These are phyloP conservation scores for Medauroidea extradentata DNA, from an alignment of 1,140 invertebrate species.

Conservation along the genomic window DNA sequence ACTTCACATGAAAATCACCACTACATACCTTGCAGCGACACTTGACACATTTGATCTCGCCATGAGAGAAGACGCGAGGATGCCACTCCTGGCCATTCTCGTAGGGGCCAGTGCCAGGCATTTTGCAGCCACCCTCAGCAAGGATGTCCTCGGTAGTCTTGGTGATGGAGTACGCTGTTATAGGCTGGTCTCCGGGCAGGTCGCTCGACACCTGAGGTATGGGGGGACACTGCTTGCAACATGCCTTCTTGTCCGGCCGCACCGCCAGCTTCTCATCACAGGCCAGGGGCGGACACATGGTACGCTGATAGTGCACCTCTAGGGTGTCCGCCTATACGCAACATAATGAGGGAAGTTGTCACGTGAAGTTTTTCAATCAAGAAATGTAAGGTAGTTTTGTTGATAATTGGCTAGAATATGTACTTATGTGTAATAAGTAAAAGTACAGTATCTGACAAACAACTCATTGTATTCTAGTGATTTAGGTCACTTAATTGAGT, in stretches of 20 bases:
- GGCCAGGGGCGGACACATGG: constrained; percentile 64
- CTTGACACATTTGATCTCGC: constrained; percentile 79
- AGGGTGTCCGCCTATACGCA: constrained; percentile 55
- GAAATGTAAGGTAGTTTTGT: neutral
- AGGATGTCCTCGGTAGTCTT: constrained; percentile 60
- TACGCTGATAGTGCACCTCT: constrained; percentile 68
- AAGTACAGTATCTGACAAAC: too few species aligned
- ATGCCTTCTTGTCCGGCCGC: constrained; percentile 67
- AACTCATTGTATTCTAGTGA: too few species aligned
- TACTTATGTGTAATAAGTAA: too few species aligned
- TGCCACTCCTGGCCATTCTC: constrained; percentile 83
- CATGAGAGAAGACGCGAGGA: constrained; percentile 68
- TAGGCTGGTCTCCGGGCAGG: neutral
- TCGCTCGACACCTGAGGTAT: constrained; percentile 33
- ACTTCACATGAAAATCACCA: too few species aligned
- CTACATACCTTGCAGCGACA: constrained; percentile 79
- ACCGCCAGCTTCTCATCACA: constrained; percentile 68
- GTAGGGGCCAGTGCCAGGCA: constrained; percentile 56
- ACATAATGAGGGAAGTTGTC: too few species aligned
- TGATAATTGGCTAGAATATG: too few species aligned
- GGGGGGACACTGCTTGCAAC: constrained; percentile 67
- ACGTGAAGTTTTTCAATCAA: too few species aligned
- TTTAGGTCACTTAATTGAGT: too few species aligned
- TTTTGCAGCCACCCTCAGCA: constrained; percentile 69
- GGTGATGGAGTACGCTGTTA: constrained; percentile 9